Percentiles rank a stretch among this genome's conserved stretches.
phyloP scores from a whole-genome alignment of 1,140 invertebrate species.

The Steinernema khuongi region DNA sequence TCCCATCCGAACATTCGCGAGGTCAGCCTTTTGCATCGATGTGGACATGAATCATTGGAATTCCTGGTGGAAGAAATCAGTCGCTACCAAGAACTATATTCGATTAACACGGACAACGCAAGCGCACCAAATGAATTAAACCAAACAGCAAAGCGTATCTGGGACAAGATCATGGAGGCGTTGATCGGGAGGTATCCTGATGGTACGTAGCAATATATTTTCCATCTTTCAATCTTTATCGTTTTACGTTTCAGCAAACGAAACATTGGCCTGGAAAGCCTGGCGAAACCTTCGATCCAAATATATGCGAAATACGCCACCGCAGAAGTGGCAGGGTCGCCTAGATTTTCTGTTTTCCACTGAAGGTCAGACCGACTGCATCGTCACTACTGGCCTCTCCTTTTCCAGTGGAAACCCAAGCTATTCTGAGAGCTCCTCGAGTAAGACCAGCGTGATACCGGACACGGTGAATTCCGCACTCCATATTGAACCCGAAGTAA shows the following conservation, averaged over 20 bases:
- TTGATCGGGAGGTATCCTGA: not conserved
- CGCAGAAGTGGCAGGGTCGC: not conserved
- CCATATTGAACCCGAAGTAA: too few relatives aligned
- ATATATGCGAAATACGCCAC: not conserved
- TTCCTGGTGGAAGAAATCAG: not conserved
- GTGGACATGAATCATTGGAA: not conserved
- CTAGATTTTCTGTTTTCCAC: not conserved
- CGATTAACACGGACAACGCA: not conserved
- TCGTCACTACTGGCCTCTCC: not conserved
- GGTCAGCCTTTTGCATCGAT: not conserved
- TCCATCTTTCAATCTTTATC: not conserved
- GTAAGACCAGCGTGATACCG: too few relatives aligned
- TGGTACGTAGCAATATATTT: not conserved
- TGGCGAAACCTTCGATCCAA: not conserved
- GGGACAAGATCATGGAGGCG: not conserved
- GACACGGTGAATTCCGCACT: too few relatives aligned
- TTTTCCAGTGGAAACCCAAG: too few relatives aligned
- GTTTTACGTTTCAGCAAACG: not conserved
- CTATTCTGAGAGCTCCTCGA: too few relatives aligned
- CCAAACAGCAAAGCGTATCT: not conserved
- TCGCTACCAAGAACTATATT: not conserved
- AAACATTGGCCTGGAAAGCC: not conserved
- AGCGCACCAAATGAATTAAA: not conserved
- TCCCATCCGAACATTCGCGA: not conserved
- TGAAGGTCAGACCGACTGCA: not conserved